A percentile compares a stretch with the other conserved stretches of the same genome.
phyloP scores from a whole-genome alignment of 2,888 invertebrate species.

The Calliphora vomitoria region DNA sequence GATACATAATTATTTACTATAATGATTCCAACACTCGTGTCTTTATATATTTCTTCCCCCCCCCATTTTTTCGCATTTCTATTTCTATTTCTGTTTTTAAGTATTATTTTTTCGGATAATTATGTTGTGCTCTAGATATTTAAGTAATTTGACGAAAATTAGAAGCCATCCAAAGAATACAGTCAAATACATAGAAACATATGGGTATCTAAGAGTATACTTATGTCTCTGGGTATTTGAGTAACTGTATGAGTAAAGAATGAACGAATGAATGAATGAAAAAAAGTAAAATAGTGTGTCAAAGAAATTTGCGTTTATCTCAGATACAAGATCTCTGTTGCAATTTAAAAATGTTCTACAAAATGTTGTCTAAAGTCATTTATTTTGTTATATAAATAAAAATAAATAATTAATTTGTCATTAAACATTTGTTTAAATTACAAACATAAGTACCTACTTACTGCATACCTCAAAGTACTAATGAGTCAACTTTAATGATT shows the following conservation, averaged over 20 bases:
- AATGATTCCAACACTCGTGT: constrained; percentile 63
- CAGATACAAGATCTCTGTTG: constrained; percentile 9
- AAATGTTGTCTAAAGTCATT: constrained; percentile 26
- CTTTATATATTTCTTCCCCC: constrained; percentile 4
- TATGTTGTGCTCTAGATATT: constrained; percentile 74
- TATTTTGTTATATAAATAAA: constrained; percentile 24
- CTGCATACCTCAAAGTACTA: background rate
- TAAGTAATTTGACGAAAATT: constrained; percentile 71
- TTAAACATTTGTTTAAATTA: constrained; percentile 16
- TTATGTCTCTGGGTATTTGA: background rate
- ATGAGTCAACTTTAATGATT: background rate
- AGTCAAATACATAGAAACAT: constrained; percentile 4
- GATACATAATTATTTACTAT: constrained; percentile 67
- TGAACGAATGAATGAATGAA: background rate
- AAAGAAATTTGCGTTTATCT: constrained; percentile 68
- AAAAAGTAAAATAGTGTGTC: constrained; percentile 51
- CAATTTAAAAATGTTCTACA: constrained; percentile 31
- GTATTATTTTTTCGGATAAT: constrained; percentile 58
- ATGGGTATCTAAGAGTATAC: background rate
- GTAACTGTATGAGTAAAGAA: background rate
- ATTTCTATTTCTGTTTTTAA: constrained; percentile 32
- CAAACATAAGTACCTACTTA: background rate
- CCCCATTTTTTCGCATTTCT: constrained; percentile 31
- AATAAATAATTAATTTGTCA: constrained; percentile 39
- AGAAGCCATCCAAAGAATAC: constrained; percentile 37